Evolutionary conservation across 1,140 invertebrate genomes (phyloP).

Genomic region (Drosophila busckii): DNA sequence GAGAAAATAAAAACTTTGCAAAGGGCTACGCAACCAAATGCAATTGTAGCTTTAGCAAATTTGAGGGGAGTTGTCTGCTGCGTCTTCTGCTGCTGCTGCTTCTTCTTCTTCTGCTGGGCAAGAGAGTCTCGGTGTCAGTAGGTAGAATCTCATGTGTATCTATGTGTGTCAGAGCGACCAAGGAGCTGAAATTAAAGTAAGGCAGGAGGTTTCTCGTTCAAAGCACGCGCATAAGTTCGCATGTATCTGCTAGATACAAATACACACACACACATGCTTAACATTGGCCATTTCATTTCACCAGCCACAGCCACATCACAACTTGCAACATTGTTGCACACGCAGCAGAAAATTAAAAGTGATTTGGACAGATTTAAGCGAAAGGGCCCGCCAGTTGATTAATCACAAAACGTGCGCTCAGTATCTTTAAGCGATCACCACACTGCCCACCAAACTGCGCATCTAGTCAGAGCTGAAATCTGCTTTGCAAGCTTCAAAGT

Average conservation of each 20-base stretch:
- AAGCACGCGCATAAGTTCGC: conserved; percentile 50
- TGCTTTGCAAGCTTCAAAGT: conserved; percentile 46
- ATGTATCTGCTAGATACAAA: conserved; percentile 42
- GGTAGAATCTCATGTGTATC: conserved; percentile 48
- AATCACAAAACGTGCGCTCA: conserved; percentile 71
- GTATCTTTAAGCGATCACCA: conserved; percentile 61
- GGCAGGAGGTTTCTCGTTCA: conserved; percentile 72
- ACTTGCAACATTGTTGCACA: conserved; percentile 17
- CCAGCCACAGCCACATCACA: background rate
- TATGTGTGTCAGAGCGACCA: conserved; percentile 62
- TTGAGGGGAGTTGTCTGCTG: too few species aligned
- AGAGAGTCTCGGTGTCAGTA: conserved; percentile 67
- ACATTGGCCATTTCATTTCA: conserved; percentile 66
- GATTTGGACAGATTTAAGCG: too few species aligned
- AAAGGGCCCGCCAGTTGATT: too few species aligned
- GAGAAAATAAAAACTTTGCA: conserved; percentile 2
- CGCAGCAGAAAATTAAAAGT: conserved; percentile 47
- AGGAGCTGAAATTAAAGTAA: conserved; percentile 76
- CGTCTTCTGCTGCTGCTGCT: too few species aligned
- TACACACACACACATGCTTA: conserved; percentile 10
- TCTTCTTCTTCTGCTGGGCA: too few species aligned
- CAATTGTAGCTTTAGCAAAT: conserved; percentile 66
- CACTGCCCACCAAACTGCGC: conserved; percentile 22
- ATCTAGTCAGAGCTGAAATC: conserved; percentile 18
- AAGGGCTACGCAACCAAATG: conserved; percentile 32